These are phyloP conservation scores for Trichonephila inaurata DNA, from an alignment of 1,140 invertebrate species.

Conservation along the genomic window DNA sequence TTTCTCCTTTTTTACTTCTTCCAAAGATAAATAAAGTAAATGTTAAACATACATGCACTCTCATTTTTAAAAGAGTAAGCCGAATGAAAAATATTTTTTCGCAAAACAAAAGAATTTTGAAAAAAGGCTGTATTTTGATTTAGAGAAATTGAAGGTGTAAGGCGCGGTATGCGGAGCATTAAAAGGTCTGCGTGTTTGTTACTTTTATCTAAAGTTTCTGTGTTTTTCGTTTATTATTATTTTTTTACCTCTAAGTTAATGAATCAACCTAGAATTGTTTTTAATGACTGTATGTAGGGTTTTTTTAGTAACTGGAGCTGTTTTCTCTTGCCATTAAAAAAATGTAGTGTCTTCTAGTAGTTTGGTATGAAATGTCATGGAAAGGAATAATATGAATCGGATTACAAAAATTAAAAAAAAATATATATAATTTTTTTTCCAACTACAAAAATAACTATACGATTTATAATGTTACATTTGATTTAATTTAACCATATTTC, in stretches of 20 bases:
- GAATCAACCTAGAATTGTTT: neutral
- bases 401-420: no score
- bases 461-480: no score
- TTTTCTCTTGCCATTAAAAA: no score
- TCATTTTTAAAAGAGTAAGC: neutral
- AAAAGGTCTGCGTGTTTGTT: neutral
- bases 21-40: slow-evolving; percentile 26
- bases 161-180: neutral
- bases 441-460: no score
- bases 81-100: slow-evolving; percentile 5
- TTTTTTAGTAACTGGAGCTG: no score
- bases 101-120: neutral
- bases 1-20: neutral
- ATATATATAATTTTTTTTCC: no score
- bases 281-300: neutral
- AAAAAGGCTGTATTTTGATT: neutral
- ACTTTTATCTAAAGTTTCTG: neutral
- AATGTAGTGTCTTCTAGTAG: no score
- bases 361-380: no score
- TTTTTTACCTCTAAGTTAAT: neutral
- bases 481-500: no score
- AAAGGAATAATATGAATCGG: no score
- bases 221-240: neutral
- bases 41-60: neutral
- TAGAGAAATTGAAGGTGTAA: neutral